Percentiles rank a stretch among this genome's conserved stretches.
Conservation (phyloP, 1,140 invertebrate species). For the Drosophila rufa region DNA sequence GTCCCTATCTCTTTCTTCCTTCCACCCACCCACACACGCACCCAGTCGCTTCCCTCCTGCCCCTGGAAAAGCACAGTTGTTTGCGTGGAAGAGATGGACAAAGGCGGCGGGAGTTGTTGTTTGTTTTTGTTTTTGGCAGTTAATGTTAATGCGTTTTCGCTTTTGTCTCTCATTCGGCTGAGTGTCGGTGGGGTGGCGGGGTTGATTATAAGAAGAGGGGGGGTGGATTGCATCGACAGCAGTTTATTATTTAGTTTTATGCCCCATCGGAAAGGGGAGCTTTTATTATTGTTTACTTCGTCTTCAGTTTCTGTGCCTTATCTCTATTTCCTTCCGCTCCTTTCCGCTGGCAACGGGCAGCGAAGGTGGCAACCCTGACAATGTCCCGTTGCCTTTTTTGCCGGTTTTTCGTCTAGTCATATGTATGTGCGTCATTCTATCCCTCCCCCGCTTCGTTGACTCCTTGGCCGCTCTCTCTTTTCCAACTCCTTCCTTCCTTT, state of each 20-base stretch:
- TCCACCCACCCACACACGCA: slow-evolving; percentile 21
- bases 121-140: slow-evolving; percentile 75
- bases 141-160: slow-evolving; percentile 75
- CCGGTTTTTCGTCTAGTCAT: slow-evolving; percentile 48
- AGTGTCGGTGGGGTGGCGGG: neutral
- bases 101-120: slow-evolving; percentile 36
- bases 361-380: slow-evolving; percentile 27
- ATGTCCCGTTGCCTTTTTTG: slow-evolving; percentile 19
- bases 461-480: slow-evolving; percentile 22
- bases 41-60: slow-evolving; percentile 27
- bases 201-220: slow-evolving; percentile 5
- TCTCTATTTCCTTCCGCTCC: slow-evolving; percentile 35
- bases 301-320: slow-evolving; percentile 65
- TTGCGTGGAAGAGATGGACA: slow-evolving; percentile 10
- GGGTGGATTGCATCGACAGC: slow-evolving; percentile 52
- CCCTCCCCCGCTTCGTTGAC: slow-evolving; percentile 40
- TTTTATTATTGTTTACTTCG: slow-evolving; percentile 73
- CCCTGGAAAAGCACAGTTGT: slow-evolving; percentile 37
- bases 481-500: slow-evolving; percentile 27
- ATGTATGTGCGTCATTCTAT: slow-evolving; percentile 61
- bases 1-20: slow-evolving; percentile 2
- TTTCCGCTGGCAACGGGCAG: neutral
- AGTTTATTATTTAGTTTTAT: slow-evolving; percentile 67
- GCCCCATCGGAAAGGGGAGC: slow-evolving; percentile 19
- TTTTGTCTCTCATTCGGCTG: slow-evolving; percentile 52